phyloP scores from a whole-genome alignment of 64 coral and sea anemone genomes.

The Catalaphyllia jardinei region DNA sequence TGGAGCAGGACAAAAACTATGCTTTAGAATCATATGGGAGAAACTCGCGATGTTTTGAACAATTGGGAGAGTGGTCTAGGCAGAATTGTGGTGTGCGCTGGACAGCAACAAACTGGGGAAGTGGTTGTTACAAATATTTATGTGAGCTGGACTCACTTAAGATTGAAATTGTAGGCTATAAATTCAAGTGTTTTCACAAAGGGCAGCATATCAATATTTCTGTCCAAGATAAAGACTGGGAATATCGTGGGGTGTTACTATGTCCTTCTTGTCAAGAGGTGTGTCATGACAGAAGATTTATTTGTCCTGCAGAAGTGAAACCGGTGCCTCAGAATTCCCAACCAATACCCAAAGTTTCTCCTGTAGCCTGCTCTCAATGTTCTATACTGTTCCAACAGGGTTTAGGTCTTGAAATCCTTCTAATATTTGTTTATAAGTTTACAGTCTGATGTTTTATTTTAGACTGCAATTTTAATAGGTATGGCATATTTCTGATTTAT shows the following conservation, averaged over 20 bases:
- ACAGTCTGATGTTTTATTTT: background rate
- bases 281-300: slow-evolving; percentile 36
- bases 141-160: slow-evolving; percentile 71
- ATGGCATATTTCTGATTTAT: background rate
- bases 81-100: slow-evolving; percentile 65
- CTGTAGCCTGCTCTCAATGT: slow-evolving; percentile 39
- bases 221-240: slow-evolving; percentile 58
- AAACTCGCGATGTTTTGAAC: slow-evolving; percentile 70
- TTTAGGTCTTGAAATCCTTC: background rate
- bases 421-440: slow-evolving; percentile 7
- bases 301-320: slow-evolving; percentile 56
- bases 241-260: slow-evolving; percentile 66
- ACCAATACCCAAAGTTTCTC: slow-evolving; percentile 35
- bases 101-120: slow-evolving; percentile 79
- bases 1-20: slow-evolving; percentile 67
- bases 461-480: background rate
- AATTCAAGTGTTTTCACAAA: slow-evolving; percentile 74
- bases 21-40: slow-evolving; percentile 76
- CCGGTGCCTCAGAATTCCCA: slow-evolving; percentile 59
- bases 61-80: slow-evolving; percentile 73
- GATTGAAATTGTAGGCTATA: slow-evolving; percentile 73
- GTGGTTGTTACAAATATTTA: slow-evolving; percentile 81
- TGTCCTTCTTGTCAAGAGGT: slow-evolving; percentile 86
- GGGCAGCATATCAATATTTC: slow-evolving; percentile 67
- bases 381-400: background rate